phyloP scores from a whole-genome alignment of 2,888 invertebrate genomes.

The Drosophila anomalata region DNA sequence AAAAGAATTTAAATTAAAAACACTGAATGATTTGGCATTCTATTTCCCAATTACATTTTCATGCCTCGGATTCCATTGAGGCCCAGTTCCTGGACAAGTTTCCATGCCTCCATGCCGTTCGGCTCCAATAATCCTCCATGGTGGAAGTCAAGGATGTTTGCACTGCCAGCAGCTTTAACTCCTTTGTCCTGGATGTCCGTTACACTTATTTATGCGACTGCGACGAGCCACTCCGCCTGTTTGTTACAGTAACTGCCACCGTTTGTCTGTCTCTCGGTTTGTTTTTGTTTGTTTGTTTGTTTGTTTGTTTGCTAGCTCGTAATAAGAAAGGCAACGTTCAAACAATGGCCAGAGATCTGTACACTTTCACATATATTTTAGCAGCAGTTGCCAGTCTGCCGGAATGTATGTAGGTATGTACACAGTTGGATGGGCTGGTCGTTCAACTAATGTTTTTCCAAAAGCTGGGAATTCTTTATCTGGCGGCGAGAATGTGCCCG shows the following conservation, averaged over 20 bases:
- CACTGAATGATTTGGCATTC: slow-evolving; percentile 24
- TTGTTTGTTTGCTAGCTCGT: slow-evolving; percentile 26
- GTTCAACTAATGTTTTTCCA: slow-evolving; percentile 52
- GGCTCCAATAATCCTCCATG: slow-evolving; percentile 25
- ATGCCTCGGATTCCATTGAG: slow-evolving; percentile 55
- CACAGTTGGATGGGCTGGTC: slow-evolving; percentile 32
- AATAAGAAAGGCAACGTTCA: slow-evolving; percentile 37
- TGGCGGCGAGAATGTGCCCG: slow-evolving; percentile 44
- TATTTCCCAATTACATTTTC: slow-evolving; percentile 49
- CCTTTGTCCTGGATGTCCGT: slow-evolving; percentile 36
- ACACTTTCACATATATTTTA: neutral
- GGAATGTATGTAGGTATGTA: slow-evolving; percentile 8
- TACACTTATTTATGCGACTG: slow-evolving; percentile 65
- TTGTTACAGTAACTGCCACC: slow-evolving; percentile 35
- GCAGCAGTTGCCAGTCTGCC: neutral
- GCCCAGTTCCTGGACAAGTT: slow-evolving; percentile 20
- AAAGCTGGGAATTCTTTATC: slow-evolving; percentile 55
- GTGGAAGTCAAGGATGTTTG: slow-evolving; percentile 59
- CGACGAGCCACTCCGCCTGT: slow-evolving; percentile 7
- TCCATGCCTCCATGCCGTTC: neutral
- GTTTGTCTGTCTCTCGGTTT: slow-evolving; percentile 37
- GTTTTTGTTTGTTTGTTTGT: slow-evolving; percentile 22
- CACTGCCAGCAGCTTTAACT: slow-evolving; percentile 32
- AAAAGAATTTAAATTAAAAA: slow-evolving; percentile 33
- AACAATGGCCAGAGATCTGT: slow-evolving; percentile 42